A percentile compares a stretch with the other conserved stretches of the same genome.
Conservation (phyloP, 2,888 invertebrate species). For the Achlya flavicornis region DNA sequence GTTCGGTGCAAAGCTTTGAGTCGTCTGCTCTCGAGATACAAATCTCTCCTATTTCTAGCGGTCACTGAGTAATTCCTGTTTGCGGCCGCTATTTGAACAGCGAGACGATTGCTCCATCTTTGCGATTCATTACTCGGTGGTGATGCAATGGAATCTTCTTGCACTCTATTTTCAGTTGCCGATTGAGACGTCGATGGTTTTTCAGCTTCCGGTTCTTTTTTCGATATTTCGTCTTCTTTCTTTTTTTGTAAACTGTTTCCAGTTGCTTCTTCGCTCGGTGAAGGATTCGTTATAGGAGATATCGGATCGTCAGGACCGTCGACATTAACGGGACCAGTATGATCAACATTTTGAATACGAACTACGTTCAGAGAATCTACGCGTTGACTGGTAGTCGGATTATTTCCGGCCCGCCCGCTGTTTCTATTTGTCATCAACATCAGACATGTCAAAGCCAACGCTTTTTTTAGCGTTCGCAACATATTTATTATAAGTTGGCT, state of each 20-base stretch:
- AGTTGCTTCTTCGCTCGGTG: constrained; percentile 14
- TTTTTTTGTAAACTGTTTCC: constrained; percentile 20
- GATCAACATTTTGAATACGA: constrained; percentile 71
- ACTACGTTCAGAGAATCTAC: constrained; percentile 68
- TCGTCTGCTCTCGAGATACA: constrained; percentile 68
- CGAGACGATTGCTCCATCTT: constrained; percentile 73
- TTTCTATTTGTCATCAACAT: constrained; percentile 76
- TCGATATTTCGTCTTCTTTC: constrained; percentile 25
- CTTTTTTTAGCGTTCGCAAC: constrained; percentile 74
- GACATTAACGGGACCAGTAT: constrained; percentile 69
- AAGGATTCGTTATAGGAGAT: constrained; percentile 35
- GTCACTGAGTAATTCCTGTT: constrained; percentile 74
- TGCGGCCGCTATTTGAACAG: constrained; percentile 76
- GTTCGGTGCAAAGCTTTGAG: constrained; percentile 73
- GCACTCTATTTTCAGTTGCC: constrained; percentile 28
- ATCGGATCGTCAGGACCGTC: constrained; percentile 66
- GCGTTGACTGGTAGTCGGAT: constrained; percentile 48
- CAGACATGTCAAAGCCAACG: constrained; percentile 74
- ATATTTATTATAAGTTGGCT: constrained; percentile 75
- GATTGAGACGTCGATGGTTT: constrained; percentile 39
- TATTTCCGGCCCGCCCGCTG: constrained; percentile 44
- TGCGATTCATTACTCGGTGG: constrained; percentile 41
- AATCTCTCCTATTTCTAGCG: constrained; percentile 67
- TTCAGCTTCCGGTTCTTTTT: constrained; percentile 22
- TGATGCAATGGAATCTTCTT: constrained; percentile 32